Base-by-base conservation (phyloP, 2,797 vertebrate species). In the Rousettus madagascariensis region DNA sequence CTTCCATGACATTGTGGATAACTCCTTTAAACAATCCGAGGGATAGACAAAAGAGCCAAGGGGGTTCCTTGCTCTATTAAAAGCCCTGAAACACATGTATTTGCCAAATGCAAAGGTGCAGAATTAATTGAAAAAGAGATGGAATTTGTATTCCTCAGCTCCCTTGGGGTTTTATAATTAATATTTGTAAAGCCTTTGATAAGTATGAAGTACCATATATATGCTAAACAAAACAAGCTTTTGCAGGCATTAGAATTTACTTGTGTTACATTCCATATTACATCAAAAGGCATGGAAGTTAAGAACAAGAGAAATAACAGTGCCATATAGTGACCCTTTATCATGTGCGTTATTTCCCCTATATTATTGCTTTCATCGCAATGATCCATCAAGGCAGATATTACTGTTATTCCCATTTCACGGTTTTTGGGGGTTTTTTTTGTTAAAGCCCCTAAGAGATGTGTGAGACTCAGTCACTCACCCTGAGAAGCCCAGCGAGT, bases 81-180 rank as follows among this genome's bases (percentile, higher is more conserved):
- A 95, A 95, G 91, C 79, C 83, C 91, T 16, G 94, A 85, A 95
- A 97, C 89, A 93, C 92, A 95, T 41, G 93, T 89, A 96, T 95
- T 94, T 95, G 95, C 91, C 91, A 89, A 97, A 95, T 90, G 94
- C 89, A 97, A 97, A 98, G 95, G 95, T 96, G 57, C 71, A 90
- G 94, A 96, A 96, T 97, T 97, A 98, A 97, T 97, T 97, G 95
- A 94, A 97, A 97, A 97, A 91, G 95, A 97, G 94, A 96, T 95
- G 95, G 92, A 94, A 96, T 96, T 92, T 89, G 94, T 91, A 94
- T 86, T 90, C 84, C 88, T 95, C 55, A 13, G 71, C 85, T 89
- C 95, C 88, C 95, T 84, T 72, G 86, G 92, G 93, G 69, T 66
- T 95, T 96, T 94, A 69, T 94, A 96, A 97, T 97, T 96, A 96